These are phyloP conservation scores for Carettochelys insculpta DNA, from an alignment of 2,113 vertebrate genomes.

Conservation along the genomic window DNA sequence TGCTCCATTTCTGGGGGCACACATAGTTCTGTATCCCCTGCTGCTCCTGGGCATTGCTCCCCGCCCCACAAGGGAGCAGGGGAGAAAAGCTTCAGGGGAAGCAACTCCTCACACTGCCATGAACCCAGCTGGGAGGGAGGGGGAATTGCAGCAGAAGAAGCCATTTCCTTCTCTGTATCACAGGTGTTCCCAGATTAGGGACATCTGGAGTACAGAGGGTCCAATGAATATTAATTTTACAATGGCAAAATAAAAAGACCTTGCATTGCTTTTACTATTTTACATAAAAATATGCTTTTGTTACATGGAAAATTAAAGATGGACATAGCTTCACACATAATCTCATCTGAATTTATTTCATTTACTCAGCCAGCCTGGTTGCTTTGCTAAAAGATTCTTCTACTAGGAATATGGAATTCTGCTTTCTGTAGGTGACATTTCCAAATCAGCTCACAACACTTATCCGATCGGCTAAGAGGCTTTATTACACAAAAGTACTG, in stretches of 20 bases:
- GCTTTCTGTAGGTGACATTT: neutral
- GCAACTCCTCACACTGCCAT: no score
- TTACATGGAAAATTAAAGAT: neutral
- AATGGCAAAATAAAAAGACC: neutral
- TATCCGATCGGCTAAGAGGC: constrained; percentile 8
- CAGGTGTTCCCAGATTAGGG: no score
- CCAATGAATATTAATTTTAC: neutral
- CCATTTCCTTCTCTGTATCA: no score
- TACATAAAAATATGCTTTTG: neutral
- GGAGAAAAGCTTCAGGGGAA: no score
- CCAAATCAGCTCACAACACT: neutral
- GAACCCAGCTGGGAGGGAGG: no score
- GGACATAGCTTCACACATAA: rapidly evolving
- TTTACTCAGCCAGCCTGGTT: neutral
- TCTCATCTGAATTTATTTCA: neutral
- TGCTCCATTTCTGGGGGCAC: no score
- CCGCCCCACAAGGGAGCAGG: no score
- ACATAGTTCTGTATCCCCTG: no score
- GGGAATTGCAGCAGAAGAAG: no score
- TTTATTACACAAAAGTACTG: constrained; percentile 1
- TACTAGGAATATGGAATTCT: neutral
- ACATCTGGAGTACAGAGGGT: no score
- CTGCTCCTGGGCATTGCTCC: no score
- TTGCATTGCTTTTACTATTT: neutral
- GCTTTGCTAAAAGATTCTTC: neutral